Evolutionary conservation across 2,888 invertebrate species (phyloP).

Genomic region (Horisme vitalbata): DNA sequence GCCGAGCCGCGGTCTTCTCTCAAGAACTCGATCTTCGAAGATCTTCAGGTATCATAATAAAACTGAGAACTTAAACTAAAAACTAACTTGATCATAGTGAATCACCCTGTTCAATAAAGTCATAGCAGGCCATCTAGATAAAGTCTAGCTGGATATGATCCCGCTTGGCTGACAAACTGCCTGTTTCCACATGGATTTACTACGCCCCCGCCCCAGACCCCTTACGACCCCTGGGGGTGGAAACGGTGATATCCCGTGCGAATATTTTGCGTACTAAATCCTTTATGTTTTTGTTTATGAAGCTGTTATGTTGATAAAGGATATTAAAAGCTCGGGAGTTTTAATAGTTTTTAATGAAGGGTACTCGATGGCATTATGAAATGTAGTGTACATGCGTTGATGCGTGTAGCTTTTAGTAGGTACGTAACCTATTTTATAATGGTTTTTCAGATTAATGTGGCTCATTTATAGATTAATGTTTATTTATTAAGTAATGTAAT

Average conservation of each 20-base stretch:
- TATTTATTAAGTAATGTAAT: too few species aligned
- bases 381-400: too few species aligned
- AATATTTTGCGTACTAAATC: conserved; percentile 27
- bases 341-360: conserved; percentile 9
- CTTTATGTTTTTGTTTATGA: conserved; percentile 35
- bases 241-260: conserved; percentile 19
- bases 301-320: conserved; percentile 22
- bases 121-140: conserved; percentile 42
- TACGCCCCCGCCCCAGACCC: conserved; percentile 22
- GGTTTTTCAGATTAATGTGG: too few species aligned
- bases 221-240: conserved; percentile 16
- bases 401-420: too few species aligned
- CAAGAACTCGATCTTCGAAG: too few species aligned
- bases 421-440: too few species aligned
- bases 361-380: too few species aligned
- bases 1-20: too few species aligned
- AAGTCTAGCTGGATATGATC: conserved; percentile 36
- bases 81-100: too few species aligned
- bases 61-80: too few species aligned
- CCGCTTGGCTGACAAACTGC: conserved; percentile 41
- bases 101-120: conserved; percentile 30
- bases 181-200: conserved; percentile 44
- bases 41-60: too few species aligned
- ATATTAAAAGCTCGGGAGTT: conserved; percentile 8
- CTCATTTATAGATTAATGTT: too few species aligned